Evolutionary conservation across 2,113 vertebrate species (phyloP).

Genomic region (Ranitomeya variabilis): DNA sequence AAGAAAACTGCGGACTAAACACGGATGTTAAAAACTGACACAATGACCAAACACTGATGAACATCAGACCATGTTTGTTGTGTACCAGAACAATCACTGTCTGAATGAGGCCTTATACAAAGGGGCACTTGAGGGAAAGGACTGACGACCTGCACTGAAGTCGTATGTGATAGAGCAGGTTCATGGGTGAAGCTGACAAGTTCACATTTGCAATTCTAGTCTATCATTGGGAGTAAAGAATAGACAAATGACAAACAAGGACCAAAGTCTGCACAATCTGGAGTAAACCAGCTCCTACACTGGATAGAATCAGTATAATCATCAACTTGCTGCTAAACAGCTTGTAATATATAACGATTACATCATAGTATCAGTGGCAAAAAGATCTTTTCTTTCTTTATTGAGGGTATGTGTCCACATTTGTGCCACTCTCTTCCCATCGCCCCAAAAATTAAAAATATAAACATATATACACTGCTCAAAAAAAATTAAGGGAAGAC

Average conservation of each 20-base stretch:
- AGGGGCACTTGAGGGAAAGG: not conserved
- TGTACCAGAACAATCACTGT: not conserved
- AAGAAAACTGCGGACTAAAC: too few relatives aligned
- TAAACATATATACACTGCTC: too few relatives aligned
- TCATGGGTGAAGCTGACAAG: not conserved
- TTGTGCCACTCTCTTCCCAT: not conserved
- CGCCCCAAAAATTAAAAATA: too few relatives aligned
- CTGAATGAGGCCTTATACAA: not conserved
- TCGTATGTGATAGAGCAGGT: not conserved
- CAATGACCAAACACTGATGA: too few relatives aligned
- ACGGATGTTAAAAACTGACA: too few relatives aligned
- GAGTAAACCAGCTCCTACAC: conserved; percentile 35
- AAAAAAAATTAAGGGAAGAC: too few relatives aligned
- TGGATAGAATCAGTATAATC: conserved; percentile 24
- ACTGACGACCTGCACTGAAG: too few relatives aligned
- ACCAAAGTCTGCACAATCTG: conserved; percentile 46
- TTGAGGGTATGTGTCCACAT: not conserved
- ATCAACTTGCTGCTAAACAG: conserved; percentile 20
- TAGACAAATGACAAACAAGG: not conserved
- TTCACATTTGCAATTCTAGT: conserved; percentile 14
- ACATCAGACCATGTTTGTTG: too few relatives aligned
- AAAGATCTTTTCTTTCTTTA: not conserved
- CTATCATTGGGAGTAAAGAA: not conserved
- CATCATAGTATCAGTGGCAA: not conserved
- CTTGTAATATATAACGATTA: not conserved